Percentiles rank a stretch among this genome's conserved stretches.
Conservation (phyloP, 2,888 invertebrate genomes). For the Stenotaenia linearis region DNA sequence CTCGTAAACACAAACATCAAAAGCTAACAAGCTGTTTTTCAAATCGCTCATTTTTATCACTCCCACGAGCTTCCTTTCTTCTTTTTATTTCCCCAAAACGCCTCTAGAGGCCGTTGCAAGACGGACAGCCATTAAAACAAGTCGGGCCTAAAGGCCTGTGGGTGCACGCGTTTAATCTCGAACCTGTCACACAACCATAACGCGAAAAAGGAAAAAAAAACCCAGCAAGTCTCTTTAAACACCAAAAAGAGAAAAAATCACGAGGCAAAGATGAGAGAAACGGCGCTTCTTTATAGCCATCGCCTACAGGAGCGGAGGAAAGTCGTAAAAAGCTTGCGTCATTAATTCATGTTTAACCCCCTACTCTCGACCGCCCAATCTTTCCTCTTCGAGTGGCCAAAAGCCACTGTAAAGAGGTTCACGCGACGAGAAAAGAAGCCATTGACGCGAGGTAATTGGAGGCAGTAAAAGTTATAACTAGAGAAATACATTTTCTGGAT, state of each 20-base stretch:
- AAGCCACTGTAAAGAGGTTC: not conserved
- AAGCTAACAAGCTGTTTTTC: not conserved
- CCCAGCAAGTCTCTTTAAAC: not conserved
- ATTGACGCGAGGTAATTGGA: not conserved
- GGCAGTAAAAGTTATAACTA: not conserved
- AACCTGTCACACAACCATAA: not conserved
- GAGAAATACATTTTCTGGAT: not conserved
- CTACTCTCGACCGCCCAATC: not conserved
- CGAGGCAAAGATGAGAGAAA: not conserved
- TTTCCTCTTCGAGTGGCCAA: not conserved
- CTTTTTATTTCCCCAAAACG: not conserved
- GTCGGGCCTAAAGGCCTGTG: not conserved
- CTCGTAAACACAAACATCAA: not conserved
- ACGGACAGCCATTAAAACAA: not conserved
- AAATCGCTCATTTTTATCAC: not conserved
- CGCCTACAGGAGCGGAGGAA: not conserved
- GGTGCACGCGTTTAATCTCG: not conserved
- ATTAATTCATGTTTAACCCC: not conserved
- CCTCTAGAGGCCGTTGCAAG: not conserved
- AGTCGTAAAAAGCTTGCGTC: not conserved
- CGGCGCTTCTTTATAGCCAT: conserved; percentile 4
- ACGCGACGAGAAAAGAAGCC: not conserved
- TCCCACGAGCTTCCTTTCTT: not conserved
- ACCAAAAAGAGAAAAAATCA: not conserved
- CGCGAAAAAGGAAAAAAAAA: not conserved